Conservation (phyloP, 2,888 invertebrate species). For the Polydrusus tereticollis region DNA sequence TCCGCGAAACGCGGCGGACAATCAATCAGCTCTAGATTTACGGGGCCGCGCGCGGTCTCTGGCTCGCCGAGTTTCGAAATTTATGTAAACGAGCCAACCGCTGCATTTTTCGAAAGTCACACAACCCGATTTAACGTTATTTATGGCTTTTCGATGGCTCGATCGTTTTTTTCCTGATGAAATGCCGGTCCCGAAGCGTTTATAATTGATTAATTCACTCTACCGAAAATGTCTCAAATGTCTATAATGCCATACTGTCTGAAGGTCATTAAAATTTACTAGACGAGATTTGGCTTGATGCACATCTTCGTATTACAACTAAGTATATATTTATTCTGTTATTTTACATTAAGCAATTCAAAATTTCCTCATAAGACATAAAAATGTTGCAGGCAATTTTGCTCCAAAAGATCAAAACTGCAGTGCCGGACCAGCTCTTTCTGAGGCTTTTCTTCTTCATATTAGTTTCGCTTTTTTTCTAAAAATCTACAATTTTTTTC, state of each 20-base stretch:
- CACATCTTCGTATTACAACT: no score
- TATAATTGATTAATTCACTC: conserved; percentile 35
- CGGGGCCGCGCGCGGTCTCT: conserved; percentile 13
- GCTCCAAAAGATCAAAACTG: no score
- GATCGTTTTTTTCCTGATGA: conserved; percentile 16
- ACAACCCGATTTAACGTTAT: conserved; percentile 16
- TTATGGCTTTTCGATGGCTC: conserved; percentile 26
- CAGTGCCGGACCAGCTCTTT: no score
- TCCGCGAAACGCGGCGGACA: conserved; percentile 46
- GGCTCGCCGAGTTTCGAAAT: conserved; percentile 34
- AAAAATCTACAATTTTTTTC: no score
- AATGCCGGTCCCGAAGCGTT: conserved; percentile 12
- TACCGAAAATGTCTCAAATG: not conserved
- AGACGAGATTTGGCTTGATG: not conserved
- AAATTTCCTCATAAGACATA: no score
- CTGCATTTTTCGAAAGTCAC: conserved; percentile 29
- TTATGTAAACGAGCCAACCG: conserved; percentile 46
- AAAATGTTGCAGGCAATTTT: no score
- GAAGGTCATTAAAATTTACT: conserved; percentile 14
- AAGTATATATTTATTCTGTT: no score
- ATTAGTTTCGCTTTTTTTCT: no score
- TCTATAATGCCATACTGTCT: conserved; percentile 6
- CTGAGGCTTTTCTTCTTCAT: no score
- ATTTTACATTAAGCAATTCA: no score
- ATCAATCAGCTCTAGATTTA: conserved; percentile 49